Evolutionary conservation across 2,888 invertebrate genomes (phyloP).

Genomic region (Hirtodrosophila duncani): DNA sequence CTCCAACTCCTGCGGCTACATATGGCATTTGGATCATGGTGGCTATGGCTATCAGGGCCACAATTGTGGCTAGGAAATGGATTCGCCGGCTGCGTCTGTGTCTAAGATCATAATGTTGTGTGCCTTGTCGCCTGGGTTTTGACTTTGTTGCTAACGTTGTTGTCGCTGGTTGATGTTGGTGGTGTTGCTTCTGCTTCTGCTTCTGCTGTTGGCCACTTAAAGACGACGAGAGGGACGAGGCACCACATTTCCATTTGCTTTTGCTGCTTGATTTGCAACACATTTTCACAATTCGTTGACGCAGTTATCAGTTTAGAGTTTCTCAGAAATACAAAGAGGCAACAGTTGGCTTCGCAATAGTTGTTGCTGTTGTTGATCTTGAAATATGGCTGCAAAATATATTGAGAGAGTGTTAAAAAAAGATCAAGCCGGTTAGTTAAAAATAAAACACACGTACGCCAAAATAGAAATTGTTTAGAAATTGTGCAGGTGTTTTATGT

Average conservation of each 20-base stretch:
- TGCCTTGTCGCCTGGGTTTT: constrained; percentile 29
- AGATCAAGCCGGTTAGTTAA: constrained; percentile 57
- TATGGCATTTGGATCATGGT: no score
- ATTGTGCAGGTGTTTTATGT: constrained; percentile 58
- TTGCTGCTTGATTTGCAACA: constrained; percentile 62
- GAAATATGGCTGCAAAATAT: constrained; percentile 62
- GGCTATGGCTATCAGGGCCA: no score
- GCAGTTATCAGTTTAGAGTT: constrained; percentile 45
- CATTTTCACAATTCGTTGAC: constrained; percentile 53
- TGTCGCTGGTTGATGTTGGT: constrained; percentile 20
- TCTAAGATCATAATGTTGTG: not conserved
- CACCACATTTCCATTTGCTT: constrained; percentile 55
- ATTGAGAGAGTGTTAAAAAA: constrained; percentile 50
- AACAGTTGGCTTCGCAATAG: constrained; percentile 11
- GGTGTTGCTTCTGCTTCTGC: constrained; percentile 9
- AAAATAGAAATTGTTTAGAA: constrained; percentile 57
- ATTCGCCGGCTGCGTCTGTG: constrained; percentile 10
- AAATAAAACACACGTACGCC: constrained; percentile 49
- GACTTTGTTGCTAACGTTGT: not conserved
- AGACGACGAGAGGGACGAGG: constrained; percentile 36
- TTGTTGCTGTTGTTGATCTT: constrained; percentile 27
- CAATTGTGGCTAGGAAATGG: no score
- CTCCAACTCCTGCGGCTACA: no score
- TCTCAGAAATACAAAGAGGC: constrained; percentile 51
- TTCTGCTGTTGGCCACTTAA: constrained; percentile 30